A percentile compares a stretch with the other conserved stretches of the same genome.
Evolutionary conservation across 2,113 vertebrate species (phyloP).

Genomic region (Syngnathus typhle): DNA sequence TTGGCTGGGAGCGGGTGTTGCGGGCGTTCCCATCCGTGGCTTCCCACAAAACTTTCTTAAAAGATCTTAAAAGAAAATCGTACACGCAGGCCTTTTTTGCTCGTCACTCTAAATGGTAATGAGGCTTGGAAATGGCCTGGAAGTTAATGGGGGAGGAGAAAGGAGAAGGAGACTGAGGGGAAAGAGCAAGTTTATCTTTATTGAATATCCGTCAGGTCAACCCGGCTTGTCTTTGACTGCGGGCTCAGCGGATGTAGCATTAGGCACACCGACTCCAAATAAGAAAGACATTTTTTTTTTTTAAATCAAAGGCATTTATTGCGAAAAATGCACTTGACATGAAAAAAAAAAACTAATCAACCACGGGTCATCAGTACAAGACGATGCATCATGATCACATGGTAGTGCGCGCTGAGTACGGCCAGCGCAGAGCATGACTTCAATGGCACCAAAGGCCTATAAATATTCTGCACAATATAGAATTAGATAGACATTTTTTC

Average conservation of each 20-base stretch:
- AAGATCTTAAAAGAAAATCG: not conserved
- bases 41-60: not conserved
- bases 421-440: slow-evolving; percentile 64
- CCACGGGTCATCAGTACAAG: slow-evolving; percentile 76
- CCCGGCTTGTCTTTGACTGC: not conserved
- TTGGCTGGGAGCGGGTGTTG: slow-evolving; percentile 10
- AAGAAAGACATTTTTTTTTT: slow-evolving; percentile 13
- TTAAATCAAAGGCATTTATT: slow-evolving; percentile 79
- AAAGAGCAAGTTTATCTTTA: slow-evolving; percentile 11
- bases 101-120: slow-evolving; percentile 73
- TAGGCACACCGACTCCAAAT: not conserved
- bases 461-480: slow-evolving; percentile 78
- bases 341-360: slow-evolving; percentile 67
- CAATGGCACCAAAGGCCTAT: slow-evolving; percentile 69
- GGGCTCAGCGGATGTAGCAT: not conserved
- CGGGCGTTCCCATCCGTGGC: not conserved
- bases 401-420: slow-evolving; percentile 57
- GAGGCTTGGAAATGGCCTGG: slow-evolving; percentile 9
- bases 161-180: slow-evolving; percentile 18
- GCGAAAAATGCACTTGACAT: slow-evolving; percentile 78
- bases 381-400: slow-evolving; percentile 75
- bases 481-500: slow-evolving; percentile 60
- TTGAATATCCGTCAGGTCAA: slow-evolving; percentile 6
- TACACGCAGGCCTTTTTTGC: slow-evolving; percentile 26
- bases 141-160: slow-evolving; percentile 1